Evolutionary conservation across 1,140 invertebrate genomes (phyloP).

Genomic region (Brachionus calyciflorus): DNA sequence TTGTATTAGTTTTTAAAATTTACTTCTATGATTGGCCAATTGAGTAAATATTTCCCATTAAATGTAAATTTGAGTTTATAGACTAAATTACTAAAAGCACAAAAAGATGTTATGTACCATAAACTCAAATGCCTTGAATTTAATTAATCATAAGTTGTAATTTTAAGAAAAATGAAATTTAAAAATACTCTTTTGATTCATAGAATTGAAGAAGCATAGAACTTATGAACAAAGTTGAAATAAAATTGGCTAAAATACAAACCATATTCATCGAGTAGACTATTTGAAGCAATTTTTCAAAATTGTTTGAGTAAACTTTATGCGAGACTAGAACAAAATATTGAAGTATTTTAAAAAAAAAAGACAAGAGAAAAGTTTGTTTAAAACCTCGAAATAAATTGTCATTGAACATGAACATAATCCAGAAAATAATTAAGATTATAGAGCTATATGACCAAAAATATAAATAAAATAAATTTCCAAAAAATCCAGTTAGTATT

Average conservation of each 20-base stretch:
- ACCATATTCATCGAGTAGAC: conserved; percentile 23
- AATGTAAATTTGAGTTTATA: conserved; percentile 5
- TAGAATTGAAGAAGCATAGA: not conserved
- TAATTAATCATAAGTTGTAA: not conserved
- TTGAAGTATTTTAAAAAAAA: not conserved
- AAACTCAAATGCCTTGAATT: not conserved
- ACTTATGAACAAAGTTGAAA: not conserved
- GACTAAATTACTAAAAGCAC: not conserved
- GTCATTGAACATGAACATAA: not conserved
- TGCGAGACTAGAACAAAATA: not conserved
- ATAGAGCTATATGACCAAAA: conserved; percentile 11
- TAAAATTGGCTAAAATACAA: not conserved
- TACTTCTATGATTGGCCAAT: conserved; percentile 7
- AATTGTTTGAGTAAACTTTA: conserved; percentile 21
- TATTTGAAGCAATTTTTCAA: conserved; percentile 22
- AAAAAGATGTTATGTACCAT: not conserved
- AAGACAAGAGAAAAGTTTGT: too few relatives aligned
- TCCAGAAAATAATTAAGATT: not conserved
- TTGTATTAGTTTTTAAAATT: not conserved
- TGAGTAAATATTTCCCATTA: conserved; percentile 20
- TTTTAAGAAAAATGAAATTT: not conserved
- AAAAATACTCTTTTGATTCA: not conserved
- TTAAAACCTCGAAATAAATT: not conserved
- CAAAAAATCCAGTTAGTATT: not conserved
- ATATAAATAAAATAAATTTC: not conserved